Conservation (phyloP, 2,797 vertebrate species). For the Menidia menidia region DNA sequence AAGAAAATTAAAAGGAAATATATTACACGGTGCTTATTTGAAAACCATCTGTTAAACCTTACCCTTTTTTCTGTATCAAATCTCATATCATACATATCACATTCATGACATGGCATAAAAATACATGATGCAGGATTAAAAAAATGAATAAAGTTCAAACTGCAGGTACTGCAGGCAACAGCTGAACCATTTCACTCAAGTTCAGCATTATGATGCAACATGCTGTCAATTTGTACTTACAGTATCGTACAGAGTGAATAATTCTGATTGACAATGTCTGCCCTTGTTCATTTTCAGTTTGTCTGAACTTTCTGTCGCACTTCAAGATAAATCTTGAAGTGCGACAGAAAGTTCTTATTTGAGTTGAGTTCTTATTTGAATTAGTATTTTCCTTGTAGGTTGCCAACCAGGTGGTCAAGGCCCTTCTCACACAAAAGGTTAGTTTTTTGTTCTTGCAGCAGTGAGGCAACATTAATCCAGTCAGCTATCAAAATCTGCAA, state of each 20-base stretch:
- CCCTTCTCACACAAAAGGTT: slow-evolving; percentile 95
- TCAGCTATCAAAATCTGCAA: neutral
- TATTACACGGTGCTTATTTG: neutral
- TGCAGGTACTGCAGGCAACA: slow-evolving; percentile 15
- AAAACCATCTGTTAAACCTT: slow-evolving; percentile 14
- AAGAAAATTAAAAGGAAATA: neutral
- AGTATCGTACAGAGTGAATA: slow-evolving; percentile 10
- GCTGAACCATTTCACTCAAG: slow-evolving; percentile 21
- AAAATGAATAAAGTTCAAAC: slow-evolving; percentile 13
- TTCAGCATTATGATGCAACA: slow-evolving; percentile 55
- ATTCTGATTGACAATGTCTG: slow-evolving; percentile 35
- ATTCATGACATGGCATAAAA: neutral
- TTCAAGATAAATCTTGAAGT: too few relatives aligned
- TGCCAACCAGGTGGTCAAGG: slow-evolving; percentile 94
- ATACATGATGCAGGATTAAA: neutral
- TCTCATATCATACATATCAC: neutral
- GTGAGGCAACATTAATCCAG: neutral
- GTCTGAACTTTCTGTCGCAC: too few relatives aligned
- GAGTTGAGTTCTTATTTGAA: too few relatives aligned
- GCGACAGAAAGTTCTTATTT: neutral
- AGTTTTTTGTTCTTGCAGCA: slow-evolving; percentile 20
- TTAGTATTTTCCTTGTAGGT: slow-evolving; percentile 78
- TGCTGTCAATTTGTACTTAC: slow-evolving; percentile 41
- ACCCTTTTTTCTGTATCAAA: neutral
- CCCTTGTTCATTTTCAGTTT: slow-evolving; percentile 6